Base-by-base conservation (phyloP, 2,113 vertebrate genomes). In the Fulmarus glacialis region DNA sequence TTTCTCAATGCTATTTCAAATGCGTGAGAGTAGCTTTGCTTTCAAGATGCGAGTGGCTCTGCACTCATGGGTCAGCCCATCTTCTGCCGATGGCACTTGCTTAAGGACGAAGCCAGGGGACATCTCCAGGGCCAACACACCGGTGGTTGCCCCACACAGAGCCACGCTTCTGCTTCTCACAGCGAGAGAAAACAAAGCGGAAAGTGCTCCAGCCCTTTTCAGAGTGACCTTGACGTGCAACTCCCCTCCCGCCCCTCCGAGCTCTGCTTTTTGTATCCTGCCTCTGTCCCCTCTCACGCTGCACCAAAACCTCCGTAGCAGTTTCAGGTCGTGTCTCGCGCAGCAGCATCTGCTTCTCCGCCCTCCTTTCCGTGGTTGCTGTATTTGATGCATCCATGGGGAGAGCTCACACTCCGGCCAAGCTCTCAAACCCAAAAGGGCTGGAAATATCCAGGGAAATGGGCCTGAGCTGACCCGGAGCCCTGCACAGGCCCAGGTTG, bases 121-220 rank as follows among this genome's bases (percentile, higher is more conserved):
- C 8, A 45, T 4, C 52, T 59, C 74, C 56, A 30, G 1, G 6
- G 59, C 40, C 67, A 36, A 24, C 0, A 0, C 1, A 6, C 64
- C 42, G 11, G 55, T 9, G 22, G 21, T 63, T 70, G 47, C 53
- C 66, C 50, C 9, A 12, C 0, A 3, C 34, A 75, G 34, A 73
- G 15, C 71, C 47, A 36, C 2, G 8, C 4, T 82, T 74, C 53
- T 68, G 36, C 63, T 88, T 58, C 82, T 75, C 6, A 0, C 82
- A 36, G 73, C 0, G 0, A 52, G 60, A 78, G 38, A 60, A 70
- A 78, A 73, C 45, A 29, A 58, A 74, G 42, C 3, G 4, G 15
- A 58, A 86, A 83, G 38, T 6, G 17, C n/a, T 83, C 45, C 45
- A 45, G 73, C 18, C 40, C n/a, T 78, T 89, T 81, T 24, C 1